Conservation (phyloP, 2,113 vertebrate species). For the Hippocampus barbouri region DNA sequence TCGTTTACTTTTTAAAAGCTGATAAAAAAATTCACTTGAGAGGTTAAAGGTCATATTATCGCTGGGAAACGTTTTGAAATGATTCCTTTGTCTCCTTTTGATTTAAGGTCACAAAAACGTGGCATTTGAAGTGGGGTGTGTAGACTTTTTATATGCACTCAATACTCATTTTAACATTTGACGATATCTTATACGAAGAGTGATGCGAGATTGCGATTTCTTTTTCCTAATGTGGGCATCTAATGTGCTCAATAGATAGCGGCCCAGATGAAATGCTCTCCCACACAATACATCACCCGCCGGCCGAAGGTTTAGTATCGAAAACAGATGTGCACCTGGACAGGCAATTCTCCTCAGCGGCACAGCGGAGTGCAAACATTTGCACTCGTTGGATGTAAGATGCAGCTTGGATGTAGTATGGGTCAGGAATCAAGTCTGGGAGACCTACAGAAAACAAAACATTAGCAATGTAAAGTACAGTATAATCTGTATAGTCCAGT, state of each 20-base stretch:
- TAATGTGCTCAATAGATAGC: too few relatives aligned
- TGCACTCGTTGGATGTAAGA: constrained; percentile 76
- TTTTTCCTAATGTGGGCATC: too few relatives aligned
- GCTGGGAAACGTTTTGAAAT: background rate
- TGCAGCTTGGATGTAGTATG: constrained; percentile 76
- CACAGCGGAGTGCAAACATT: constrained; percentile 77
- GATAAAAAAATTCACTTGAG: background rate
- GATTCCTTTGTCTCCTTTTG: background rate
- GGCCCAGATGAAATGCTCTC: too few relatives aligned
- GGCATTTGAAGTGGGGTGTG: background rate
- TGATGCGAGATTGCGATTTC: too few relatives aligned
- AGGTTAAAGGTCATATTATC: background rate
- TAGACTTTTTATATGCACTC: background rate
- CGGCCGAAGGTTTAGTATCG: too few relatives aligned
- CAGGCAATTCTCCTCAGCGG: constrained; percentile 78
- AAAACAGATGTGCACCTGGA: constrained; percentile 61
- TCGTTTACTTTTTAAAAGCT: background rate
- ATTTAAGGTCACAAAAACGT: background rate
- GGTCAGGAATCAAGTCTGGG: constrained; percentile 78
- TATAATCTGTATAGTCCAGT: background rate
- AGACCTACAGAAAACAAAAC: constrained; percentile 58
- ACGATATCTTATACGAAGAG: too few relatives aligned
- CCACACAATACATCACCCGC: too few relatives aligned
- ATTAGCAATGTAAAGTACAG: background rate
- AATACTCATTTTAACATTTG: too few relatives aligned